Percentiles rank a stretch among this genome's conserved stretches.
These are phyloP conservation scores for Struthio camelus DNA, from an alignment of 2,113 vertebrate species.

Conservation along the genomic window DNA sequence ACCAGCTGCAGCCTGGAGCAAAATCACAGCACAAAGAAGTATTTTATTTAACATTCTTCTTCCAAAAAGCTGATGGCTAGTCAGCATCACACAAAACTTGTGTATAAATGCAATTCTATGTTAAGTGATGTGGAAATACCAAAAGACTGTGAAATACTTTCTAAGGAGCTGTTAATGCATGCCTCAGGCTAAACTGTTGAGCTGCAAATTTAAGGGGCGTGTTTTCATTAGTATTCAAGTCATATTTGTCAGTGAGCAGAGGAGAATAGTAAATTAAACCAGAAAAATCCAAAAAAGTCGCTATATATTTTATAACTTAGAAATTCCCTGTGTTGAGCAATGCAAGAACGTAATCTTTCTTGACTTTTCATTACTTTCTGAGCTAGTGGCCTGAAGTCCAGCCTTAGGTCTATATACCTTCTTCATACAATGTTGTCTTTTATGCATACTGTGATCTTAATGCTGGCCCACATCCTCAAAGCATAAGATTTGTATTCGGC, in stretches of 20 bases:
- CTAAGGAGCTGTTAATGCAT: constrained; percentile 2
- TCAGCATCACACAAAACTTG: neutral
- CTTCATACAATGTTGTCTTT: neutral
- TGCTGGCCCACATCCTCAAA: neutral
- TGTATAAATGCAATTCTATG: neutral
- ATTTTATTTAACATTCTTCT: neutral
- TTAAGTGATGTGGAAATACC: constrained; percentile 39
- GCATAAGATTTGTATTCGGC: neutral
- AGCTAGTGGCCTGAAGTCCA: neutral
- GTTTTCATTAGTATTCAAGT: constrained; percentile 25
- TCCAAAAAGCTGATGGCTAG: neutral
- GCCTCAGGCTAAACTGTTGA: constrained; percentile 40
- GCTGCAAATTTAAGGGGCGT: constrained; percentile 14
- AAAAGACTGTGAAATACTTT: constrained; percentile 40
- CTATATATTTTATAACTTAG: neutral
- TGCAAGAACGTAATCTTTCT: neutral
- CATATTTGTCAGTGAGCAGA: neutral
- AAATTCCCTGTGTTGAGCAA: neutral
- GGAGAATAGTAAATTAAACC: neutral
- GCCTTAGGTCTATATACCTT: neutral
- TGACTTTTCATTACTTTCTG: neutral
- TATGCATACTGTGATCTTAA: neutral
- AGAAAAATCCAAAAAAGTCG: neutral
- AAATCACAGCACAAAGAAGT: neutral
- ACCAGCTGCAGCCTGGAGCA: neutral